A percentile compares a stretch with the other conserved stretches of the same genome.
phyloP scores from a whole-genome alignment of 2,113 vertebrate genomes.

The Eleginops maclovinus region DNA sequence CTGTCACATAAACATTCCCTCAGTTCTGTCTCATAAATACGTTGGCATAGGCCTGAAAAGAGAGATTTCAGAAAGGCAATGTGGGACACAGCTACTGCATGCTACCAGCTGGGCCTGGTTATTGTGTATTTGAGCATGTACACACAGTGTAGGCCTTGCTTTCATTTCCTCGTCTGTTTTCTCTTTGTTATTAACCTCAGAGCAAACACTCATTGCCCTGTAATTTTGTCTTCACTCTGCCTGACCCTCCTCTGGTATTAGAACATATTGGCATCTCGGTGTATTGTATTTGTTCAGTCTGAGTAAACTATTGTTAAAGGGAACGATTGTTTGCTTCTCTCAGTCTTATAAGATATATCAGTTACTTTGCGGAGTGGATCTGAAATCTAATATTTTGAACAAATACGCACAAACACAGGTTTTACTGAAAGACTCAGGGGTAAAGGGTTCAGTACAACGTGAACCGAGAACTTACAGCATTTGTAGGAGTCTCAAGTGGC shows the following conservation, averaged over 20 bases:
- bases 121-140: slow-evolving; percentile 9
- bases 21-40: slow-evolving; percentile 43
- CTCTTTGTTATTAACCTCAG: slow-evolving; percentile 6
- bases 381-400: slow-evolving; percentile 30
- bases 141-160: background rate
- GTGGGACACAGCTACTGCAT: slow-evolving; percentile 14
- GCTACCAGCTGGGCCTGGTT: slow-evolving; percentile 3
- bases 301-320: slow-evolving; percentile 35
- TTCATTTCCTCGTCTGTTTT: background rate
- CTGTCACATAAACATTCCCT: slow-evolving; percentile 35
- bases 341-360: slow-evolving; percentile 19
- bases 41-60: slow-evolving; percentile 24
- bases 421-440: slow-evolving; percentile 34
- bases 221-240: slow-evolving; percentile 7
- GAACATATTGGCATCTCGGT: slow-evolving; percentile 10
- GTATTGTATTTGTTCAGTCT: slow-evolving; percentile 15
- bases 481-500: background rate
- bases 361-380: slow-evolving; percentile 25
- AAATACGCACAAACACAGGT: slow-evolving; percentile 21
- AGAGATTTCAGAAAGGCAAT: slow-evolving; percentile 23
- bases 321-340: slow-evolving; percentile 33
- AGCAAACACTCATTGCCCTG: slow-evolving; percentile 3
- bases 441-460: slow-evolving; percentile 19
- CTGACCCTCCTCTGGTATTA: slow-evolving; percentile 28
- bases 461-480: slow-evolving; percentile 41